Evolutionary conservation across 2,888 invertebrate genomes (phyloP), one percentile per base, ranked within the genome.

Genomic region (Agrypnus murinus): DNA sequence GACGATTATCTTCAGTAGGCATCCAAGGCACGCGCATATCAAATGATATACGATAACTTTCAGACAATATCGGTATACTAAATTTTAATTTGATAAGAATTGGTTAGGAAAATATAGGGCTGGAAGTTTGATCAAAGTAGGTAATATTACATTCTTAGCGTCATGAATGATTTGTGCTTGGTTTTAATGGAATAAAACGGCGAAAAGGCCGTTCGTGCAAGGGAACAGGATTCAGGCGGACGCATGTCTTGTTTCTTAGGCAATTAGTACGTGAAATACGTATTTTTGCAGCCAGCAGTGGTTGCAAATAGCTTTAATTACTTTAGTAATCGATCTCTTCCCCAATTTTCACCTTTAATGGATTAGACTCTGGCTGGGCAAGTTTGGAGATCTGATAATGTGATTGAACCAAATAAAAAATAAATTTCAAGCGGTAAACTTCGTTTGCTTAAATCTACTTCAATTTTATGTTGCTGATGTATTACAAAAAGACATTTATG

Each of bases 121-220:
- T 50, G 70, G 69, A 74, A 76, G 76, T 79, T 81, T 81, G 82
- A 82, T 83, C 82, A 81, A 81, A 80, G 79, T 75, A 77, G 80
- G 79, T 81, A 83, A 84, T 83, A 84, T 83, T 82, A 80, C 84
- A 83, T 84, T 83, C 83, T 82, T 81, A 78, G 78, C 80, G 83
- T 83, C 82, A 65, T 78, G 82, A 82, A 83, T 82, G 83, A 84
- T 83, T 83, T 84, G 82, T 82, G 82, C 78, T 75, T 74, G 76
- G 78, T 81, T 81, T 77, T 82, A 81, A 82, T 82, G 80, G 78
- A 81, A 81, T 81, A 81, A 76, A 77, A 77, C 73, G 74, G 71
- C 67, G 70, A 67, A 60, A 63, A 64, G 58, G 67, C 58, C 65
- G 68, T 62, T 66, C 55, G 65, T 65, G 71, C 64, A 68, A 64